Evolutionary conservation across 1,140 invertebrate genomes (phyloP).

Genomic region (Panagrolaimus sp.): DNA sequence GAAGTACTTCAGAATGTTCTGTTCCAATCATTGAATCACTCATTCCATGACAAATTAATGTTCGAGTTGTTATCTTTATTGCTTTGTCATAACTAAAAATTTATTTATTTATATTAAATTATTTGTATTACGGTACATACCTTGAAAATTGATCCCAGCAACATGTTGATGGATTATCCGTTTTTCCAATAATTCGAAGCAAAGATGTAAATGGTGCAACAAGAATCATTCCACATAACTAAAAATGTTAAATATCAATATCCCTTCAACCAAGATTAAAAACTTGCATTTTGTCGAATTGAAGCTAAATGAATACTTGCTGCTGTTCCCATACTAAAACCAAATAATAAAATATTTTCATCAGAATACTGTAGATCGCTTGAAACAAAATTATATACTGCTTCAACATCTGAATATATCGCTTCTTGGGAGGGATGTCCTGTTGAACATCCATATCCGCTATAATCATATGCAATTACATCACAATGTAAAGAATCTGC

Average conservation of each 20-base stretch:
- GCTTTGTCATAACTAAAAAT: constrained; percentile 4
- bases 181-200: constrained; percentile 26
- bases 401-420: constrained; percentile 30
- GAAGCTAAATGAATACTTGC: constrained; percentile 32
- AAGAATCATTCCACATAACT: constrained; percentile 27
- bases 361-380: background rate
- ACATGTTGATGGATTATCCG: background rate
- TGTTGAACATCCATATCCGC: constrained; percentile 32
- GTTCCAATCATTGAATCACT: background rate
- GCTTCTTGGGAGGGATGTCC: constrained; percentile 20
- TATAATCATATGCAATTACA: constrained; percentile 33
- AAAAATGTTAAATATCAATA: background rate
- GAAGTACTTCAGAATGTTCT: background rate
- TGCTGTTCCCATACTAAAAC: constrained; percentile 36
- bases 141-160: constrained; percentile 25
- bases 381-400: constrained; percentile 18
- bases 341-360: constrained; percentile 8
- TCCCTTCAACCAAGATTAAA: no score
- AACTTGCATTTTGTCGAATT: no score
- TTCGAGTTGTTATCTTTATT: background rate
- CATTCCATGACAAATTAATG: background rate
- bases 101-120: background rate
- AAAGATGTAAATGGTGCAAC: constrained; percentile 39
- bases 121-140: constrained; percentile 22
- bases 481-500: constrained; percentile 35